These are phyloP conservation scores for Phenganax marumi DNA, from an alignment of 92 coral and sea anemone genomes.

Conservation along the genomic window DNA sequence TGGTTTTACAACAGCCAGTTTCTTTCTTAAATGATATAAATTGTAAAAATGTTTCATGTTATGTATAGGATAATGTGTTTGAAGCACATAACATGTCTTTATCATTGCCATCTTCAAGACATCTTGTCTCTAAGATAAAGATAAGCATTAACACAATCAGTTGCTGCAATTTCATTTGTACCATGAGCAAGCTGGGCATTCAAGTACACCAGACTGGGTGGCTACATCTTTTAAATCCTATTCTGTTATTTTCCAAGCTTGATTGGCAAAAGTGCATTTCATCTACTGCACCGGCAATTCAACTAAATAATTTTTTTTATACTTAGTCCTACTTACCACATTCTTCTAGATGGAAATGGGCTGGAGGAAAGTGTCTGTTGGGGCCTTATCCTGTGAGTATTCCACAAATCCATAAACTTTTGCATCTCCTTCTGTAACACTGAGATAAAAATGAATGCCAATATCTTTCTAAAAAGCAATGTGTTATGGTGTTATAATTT, in stretches of 20 bases:
- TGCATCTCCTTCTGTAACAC: no score
- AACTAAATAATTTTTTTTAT: neutral
- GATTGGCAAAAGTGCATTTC: neutral
- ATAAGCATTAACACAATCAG: constrained; percentile 9
- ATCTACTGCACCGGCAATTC: neutral
- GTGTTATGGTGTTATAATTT: no score
- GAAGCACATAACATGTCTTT: neutral
- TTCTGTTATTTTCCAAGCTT: constrained; percentile 15
- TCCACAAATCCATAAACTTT: no score
- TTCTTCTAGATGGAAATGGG: neutral
- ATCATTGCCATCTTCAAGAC: neutral
- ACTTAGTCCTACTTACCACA: neutral
- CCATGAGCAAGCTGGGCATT: constrained; percentile 17
- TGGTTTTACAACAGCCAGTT: no score
- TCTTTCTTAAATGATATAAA: constrained; percentile 1
- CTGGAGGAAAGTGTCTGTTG: neutral
- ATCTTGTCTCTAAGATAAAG: constrained; percentile 16
- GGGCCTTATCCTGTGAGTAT: neutral
- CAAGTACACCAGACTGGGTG: constrained; percentile 26
- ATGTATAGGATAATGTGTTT: neutral
- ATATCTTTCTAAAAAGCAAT: no score
- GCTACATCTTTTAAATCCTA: constrained; percentile 12
- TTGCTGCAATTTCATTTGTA: constrained; percentile 5
- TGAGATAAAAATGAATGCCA: no score
- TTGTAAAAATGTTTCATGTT: neutral